Evolutionary conservation across 2,113 vertebrate genomes (phyloP), one percentile per base, ranked within the genome.

Genomic region (Oncorhynchus kisutch): DNA sequence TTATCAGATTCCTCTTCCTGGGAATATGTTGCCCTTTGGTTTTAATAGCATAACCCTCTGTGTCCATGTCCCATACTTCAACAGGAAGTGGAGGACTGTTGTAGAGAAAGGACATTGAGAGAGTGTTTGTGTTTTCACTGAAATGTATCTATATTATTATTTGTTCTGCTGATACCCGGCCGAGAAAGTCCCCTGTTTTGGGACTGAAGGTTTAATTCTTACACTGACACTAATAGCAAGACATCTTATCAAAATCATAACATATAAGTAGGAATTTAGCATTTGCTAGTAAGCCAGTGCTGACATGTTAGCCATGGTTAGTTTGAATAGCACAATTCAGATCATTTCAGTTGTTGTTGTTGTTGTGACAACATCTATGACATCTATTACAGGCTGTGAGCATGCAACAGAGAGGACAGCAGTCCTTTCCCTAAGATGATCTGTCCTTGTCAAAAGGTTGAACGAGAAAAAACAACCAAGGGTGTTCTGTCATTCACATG

Each of bases 11-110:
- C 87, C 39, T 78, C 31, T 72, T 75, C 51, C 79, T 84, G 91
- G 92, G 92, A 92, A 93, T 90, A 82, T 86, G 79, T 85, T 93
- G 92, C 86, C 92, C 91, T 92, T 93, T 91, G 82, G 76, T 89
- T 90, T 86, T 81, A 90, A 88, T 78, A 89, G 87, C 86, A 84
- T 82, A 91, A 89, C 90, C 88, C 91, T 88, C 74, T 13, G 72
- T 77, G 86, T 89, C 83, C 81, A 76, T 88, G 82, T 81, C 83
- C 88, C 89, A 84, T 79, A 82, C 84, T 89, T 85, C 92, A 93
- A 92, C 90, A 92, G 91, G 91, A 93, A 92, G 89, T 82, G 25
- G 81, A 72, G 87, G 81, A 78, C 89, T 76, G 77, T 84, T 85
- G 82, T 86, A 67, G 81, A 79, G 87, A 84, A 85, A 88, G 88